Evolutionary conservation across 2,797 vertebrate genomes (phyloP), one percentile per base, ranked within the genome.

Genomic region (Myotis vivesi): DNA sequence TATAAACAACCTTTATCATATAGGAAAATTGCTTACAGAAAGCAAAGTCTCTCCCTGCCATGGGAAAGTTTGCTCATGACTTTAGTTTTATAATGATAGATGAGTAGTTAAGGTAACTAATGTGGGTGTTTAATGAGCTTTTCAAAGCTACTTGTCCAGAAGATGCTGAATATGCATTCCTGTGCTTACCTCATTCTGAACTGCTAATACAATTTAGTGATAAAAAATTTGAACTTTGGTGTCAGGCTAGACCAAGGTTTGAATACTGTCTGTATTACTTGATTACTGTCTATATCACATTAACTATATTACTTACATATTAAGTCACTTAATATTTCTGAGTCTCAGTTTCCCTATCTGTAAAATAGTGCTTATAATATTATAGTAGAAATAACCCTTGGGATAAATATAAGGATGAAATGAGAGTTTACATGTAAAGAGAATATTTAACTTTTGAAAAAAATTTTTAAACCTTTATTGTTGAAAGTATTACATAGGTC

Each of bases 61-160:
- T 49, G 28, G 20, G 16, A 7, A 85, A 85, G 8, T 85, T 91
- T 88, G 44, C 53, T 75, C 22, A 71, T 33, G 17, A 76, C 15
- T 94, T 84, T 76, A 28, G 16, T 80, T 73, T 87, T 92, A 89
- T 68, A 82, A 75, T 73, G 25, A 68, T 25, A 62, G 20, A 25
- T 80, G 38, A 92, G 12, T 73, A 73, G 19, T 89, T 95, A 68
- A 86, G 9, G 16, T 75, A 91, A 68, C 72, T 79, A 79, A 33
- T 59, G 11, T 38, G 33, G 19, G 15, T 76, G 13, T 82, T 92
- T 69, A 82, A n/a, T 57, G 62, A 94, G 51, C 16, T 77, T 88
- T 85, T 73, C 5, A 62, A 84, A 84, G n/a, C 17, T 87, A 30
- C 44, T 44, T 87, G 10, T n/a, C 59, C 28, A 53, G 17, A 20